These are phyloP conservation scores for Drosophila azteca DNA, from an alignment of 1,140 invertebrate species.

Conservation along the genomic window DNA sequence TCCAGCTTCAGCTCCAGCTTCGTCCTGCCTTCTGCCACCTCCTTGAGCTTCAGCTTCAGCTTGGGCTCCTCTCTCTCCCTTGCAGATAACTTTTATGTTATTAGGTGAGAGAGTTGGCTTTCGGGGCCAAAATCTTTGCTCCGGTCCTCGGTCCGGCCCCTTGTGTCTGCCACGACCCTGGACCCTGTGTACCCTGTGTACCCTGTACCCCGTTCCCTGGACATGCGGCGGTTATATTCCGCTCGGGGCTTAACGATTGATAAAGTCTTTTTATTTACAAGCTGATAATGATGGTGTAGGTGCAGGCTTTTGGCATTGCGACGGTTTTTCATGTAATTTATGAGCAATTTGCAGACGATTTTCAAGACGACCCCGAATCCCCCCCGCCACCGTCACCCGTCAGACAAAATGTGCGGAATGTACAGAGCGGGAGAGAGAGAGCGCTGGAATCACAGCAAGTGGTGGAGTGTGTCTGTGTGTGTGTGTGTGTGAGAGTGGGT, in stretches of 20 bases:
- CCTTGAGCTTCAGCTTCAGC: too few species aligned
- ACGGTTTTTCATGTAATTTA: constrained; percentile 66
- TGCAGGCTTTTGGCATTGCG: constrained; percentile 72
- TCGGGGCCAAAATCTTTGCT: constrained; percentile 40
- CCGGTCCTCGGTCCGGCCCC: background rate
- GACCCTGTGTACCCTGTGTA: background rate
- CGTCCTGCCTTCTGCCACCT: too few species aligned
- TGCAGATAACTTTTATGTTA: constrained; percentile 76
- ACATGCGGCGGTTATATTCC: constrained; percentile 4
- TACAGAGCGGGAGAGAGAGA: background rate
- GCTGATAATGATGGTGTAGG: constrained; percentile 82
- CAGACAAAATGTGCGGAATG: constrained; percentile 8
- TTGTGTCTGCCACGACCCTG: background rate
- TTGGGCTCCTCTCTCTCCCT: constrained; percentile 15
- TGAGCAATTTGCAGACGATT: constrained; percentile 66
- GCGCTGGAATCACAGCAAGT: background rate
- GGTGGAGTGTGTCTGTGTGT: too few species aligned
- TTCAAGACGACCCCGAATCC: constrained; percentile 7
- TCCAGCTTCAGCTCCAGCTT: background rate
- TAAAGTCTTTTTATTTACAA: constrained; percentile 82
- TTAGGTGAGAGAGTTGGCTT: constrained; percentile 76
- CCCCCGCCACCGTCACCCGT: background rate
- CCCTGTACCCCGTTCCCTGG: constrained; percentile 3
- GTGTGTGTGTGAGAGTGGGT: background rate
- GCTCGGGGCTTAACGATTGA: constrained; percentile 72